Evolutionary conservation across 2,113 vertebrate genomes (phyloP), one percentile per base, ranked within the genome.

Genomic region (Pogonocichla stellata): DNA sequence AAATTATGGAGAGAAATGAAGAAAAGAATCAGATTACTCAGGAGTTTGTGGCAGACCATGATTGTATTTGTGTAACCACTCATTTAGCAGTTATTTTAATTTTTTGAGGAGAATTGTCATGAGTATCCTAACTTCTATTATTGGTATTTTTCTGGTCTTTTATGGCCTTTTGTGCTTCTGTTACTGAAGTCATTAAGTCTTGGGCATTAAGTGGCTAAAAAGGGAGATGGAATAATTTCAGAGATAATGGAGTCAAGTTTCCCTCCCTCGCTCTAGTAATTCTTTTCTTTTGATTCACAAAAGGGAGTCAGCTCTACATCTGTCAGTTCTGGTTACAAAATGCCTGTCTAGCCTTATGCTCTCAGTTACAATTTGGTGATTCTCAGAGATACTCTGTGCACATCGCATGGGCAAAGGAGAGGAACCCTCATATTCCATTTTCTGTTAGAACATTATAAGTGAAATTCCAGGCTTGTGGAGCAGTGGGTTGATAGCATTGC

Each of bases 371-470:
- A 5, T 57, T 36, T 69, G 79, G 65, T 69, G 2, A 20, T 81
- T 90, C 23, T 54, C 28, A n/a, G 28, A 58, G 34, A 34, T 5
- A 14, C n/a, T 80, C 33, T 72, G 33, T 47, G 54, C 8, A 3
- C 0, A 0, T 62, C 1, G 2, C 50, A n/a, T 45, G 56, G 25
- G 47, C 14, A 70, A 29, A 53, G 22, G 64, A 69, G 45, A 80
- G 61, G 40, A 72, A 43, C 65, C 19, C 7, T 69, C 36, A 5
- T 43, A 14, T 60, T 77, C n/a, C 12, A 48, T 33, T 43, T 86
- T 40, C 36, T 38, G 0, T 73, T 17, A 34, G 24, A 34, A 8
- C 14, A 4, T n/a, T 70, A 0, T 8, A 48, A 28, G 28, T 58
- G 65, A 48, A 74, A 54, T 74, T n/a, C 16, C 24, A 74, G 36